Evolutionary conservation across 2,113 vertebrate species (phyloP).

Genomic region (Cercopithecus mona): DNA sequence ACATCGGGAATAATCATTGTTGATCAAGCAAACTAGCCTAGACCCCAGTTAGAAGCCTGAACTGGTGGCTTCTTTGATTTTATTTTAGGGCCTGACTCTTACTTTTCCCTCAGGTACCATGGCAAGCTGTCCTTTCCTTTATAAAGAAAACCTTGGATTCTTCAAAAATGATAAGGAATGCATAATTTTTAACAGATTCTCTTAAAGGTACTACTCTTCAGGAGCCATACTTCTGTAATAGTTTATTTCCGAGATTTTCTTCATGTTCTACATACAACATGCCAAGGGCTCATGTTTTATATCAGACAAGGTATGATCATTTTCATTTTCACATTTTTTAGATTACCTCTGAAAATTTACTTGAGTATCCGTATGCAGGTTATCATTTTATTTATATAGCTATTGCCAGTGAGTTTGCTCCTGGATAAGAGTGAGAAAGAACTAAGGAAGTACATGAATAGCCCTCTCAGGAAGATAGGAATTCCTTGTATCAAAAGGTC

Average conservation of each 20-base stretch:
- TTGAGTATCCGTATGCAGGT: background rate
- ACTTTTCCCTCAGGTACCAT: background rate
- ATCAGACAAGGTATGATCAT: background rate
- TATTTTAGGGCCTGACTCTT: background rate
- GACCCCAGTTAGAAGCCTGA: background rate
- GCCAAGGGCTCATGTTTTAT: background rate
- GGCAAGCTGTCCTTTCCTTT: conserved; percentile 10
- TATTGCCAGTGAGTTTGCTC: background rate
- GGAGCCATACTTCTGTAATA: background rate
- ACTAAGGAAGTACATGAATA: background rate
- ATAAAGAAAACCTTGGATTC: background rate
- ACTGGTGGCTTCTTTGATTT: background rate
- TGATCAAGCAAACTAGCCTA: background rate
- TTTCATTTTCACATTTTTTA: background rate
- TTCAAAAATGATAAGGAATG: background rate
- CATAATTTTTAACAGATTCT: background rate
- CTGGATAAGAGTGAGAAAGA: conserved; percentile 13
- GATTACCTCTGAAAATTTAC: conserved; percentile 5
- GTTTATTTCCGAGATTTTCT: conserved; percentile 12
- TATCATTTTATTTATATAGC: conserved; percentile 2
- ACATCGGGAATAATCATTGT: background rate
- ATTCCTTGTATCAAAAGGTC: background rate
- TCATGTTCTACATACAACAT: background rate
- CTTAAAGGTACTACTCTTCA: background rate
- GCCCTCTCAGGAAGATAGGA: background rate